Conservation (phyloP, 2,113 vertebrate genomes). For the Rynchops niger region DNA sequence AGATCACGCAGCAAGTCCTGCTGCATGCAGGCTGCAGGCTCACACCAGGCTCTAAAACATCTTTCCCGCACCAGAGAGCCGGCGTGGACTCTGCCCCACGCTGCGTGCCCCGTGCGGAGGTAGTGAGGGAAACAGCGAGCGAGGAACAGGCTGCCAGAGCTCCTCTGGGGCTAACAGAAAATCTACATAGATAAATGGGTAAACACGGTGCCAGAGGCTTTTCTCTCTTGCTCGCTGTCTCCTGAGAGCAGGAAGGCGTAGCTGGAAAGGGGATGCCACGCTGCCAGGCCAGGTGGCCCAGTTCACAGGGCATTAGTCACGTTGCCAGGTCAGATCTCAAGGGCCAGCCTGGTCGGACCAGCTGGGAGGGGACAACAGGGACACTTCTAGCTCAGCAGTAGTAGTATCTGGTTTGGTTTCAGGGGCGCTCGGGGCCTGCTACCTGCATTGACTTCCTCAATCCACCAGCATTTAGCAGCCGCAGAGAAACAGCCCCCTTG, state of each 20-base stretch:
- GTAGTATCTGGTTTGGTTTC: background rate
- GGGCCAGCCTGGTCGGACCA: background rate
- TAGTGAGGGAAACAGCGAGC: fast-evolving
- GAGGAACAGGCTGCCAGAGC: background rate
- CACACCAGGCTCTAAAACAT: background rate
- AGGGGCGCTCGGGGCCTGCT: background rate
- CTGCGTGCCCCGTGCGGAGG: fast-evolving
- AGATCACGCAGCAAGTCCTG: background rate
- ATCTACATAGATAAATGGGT: fast-evolving
- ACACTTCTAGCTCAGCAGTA: fast-evolving
- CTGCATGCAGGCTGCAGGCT: background rate
- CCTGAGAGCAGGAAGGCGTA: fast-evolving
- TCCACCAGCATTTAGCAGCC: background rate
- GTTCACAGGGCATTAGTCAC: background rate
- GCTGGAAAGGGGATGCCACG: background rate
- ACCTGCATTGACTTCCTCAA: fast-evolving
- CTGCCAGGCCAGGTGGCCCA: background rate
- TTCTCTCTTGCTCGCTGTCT: background rate
- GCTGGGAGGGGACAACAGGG: background rate
- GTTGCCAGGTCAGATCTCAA: fast-evolving
- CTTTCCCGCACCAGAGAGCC: background rate
- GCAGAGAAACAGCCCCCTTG: background rate
- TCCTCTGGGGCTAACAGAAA: background rate
- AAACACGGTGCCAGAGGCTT: background rate
- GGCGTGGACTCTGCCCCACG: background rate